Percentiles rank a stretch among this genome's conserved stretches.
Evolutionary conservation across 2,797 vertebrate species (phyloP).

Genomic region (Pseudochromis fuscus): DNA sequence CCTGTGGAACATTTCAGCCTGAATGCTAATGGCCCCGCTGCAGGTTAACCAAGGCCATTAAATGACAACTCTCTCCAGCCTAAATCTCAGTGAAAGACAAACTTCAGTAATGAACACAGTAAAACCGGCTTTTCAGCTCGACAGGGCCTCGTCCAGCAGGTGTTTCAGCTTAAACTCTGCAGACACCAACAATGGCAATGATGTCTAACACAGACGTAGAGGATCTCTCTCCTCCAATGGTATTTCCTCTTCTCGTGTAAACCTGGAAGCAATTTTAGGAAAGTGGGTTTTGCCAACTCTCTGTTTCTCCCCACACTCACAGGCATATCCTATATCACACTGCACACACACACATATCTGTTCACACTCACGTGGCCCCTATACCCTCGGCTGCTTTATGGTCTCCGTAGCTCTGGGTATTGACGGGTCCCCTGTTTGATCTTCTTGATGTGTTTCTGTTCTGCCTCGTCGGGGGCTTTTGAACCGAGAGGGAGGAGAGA

Average conservation of each 20-base stretch:
- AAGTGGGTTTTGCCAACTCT: constrained; percentile 54
- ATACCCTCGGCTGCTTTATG: constrained; percentile 16
- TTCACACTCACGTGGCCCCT: constrained; percentile 7
- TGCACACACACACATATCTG: constrained; percentile 26
- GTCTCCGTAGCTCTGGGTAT: constrained; percentile 5
- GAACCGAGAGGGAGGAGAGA: constrained; percentile 17
- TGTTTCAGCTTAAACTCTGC: constrained; percentile 81
- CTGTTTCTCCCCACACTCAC: constrained; percentile 24
- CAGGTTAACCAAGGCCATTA: constrained; percentile 46
- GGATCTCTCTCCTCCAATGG: constrained; percentile 74
- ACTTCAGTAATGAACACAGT: constrained; percentile 35
- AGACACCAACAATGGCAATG: constrained; percentile 75
- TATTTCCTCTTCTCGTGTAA: constrained; percentile 79
- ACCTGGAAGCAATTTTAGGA: constrained; percentile 81
- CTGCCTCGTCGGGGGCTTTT: constrained; percentile 34
- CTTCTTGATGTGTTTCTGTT: constrained; percentile 46
- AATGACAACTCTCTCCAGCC: constrained; percentile 26
- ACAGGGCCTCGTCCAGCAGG: constrained; percentile 62
- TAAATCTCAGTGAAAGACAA: constrained; percentile 44
- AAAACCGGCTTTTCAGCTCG: constrained; percentile 30
- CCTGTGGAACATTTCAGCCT: constrained; percentile 40
- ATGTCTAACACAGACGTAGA: constrained; percentile 78
- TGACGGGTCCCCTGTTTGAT: constrained; percentile 46
- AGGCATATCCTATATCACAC: constrained; percentile 53
- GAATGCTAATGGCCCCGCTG: constrained; percentile 36